Conservation (phyloP, 2,888 invertebrate genomes). For the Melieria crassipennis region DNA sequence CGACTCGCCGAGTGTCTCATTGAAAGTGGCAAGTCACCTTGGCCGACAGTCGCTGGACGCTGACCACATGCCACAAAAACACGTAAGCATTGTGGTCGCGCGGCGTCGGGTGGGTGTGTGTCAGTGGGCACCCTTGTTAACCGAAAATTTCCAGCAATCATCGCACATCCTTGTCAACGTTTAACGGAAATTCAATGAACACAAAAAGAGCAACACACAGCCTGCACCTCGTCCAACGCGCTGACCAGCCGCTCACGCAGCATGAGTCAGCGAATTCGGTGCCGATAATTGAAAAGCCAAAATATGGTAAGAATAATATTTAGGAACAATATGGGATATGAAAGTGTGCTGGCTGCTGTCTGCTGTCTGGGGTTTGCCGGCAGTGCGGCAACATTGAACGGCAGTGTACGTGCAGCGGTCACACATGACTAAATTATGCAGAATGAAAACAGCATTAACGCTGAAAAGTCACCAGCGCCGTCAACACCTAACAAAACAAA, state of each 20-base stretch:
- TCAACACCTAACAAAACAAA: conserved; percentile 26
- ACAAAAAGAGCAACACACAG: conserved; percentile 22
- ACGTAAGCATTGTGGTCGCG: background rate
- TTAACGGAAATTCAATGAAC: conserved; percentile 36
- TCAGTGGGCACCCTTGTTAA: conserved; percentile 24
- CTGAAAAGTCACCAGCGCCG: conserved; percentile 27
- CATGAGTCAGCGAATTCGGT: conserved; percentile 15
- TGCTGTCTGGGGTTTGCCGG: background rate
- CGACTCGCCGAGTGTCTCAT: conserved; percentile 30
- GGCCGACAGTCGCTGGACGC: conserved; percentile 21
- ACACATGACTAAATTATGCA: conserved; percentile 30
- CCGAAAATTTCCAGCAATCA: conserved; percentile 35
- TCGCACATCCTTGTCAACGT: conserved; percentile 38
- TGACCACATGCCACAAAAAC: conserved; percentile 25
- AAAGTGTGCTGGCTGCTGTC: background rate
- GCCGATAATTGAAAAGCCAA: conserved; percentile 3
- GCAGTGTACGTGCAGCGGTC: conserved; percentile 19
- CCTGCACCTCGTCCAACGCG: conserved; percentile 3
- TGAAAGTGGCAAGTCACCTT: conserved; percentile 30
- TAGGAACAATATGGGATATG: conserved; percentile 23
- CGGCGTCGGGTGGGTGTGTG: background rate
- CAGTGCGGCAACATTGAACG: background rate
- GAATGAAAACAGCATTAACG: conserved; percentile 33
- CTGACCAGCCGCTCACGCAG: conserved; percentile 1
- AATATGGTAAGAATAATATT: conserved; percentile 25